Evolutionary conservation across 2,797 vertebrate genomes (phyloP), one percentile per base, ranked within the genome.

Genomic region (Mormyrops boulengeri): DNA sequence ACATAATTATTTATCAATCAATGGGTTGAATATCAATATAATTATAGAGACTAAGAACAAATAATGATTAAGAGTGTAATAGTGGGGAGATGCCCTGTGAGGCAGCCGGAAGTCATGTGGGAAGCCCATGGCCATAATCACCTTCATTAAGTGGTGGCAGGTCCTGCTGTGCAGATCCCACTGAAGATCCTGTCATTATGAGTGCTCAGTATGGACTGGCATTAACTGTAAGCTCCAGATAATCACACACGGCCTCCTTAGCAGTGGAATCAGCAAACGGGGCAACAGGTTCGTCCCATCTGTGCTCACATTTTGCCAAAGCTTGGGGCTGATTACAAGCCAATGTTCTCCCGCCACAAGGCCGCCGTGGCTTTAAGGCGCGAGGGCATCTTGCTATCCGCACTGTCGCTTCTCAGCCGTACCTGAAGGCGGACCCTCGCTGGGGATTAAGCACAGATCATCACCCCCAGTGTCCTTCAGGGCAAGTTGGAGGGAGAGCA

Each of bases 381-480:
- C 94, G 95, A 93, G 90, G 30, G 69, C 93, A 95, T 95, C 92
- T 93, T 92, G 94, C 94, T 94, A 90, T 92, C 92, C 92, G 93
- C 92, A 93, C 95, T 95, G 95, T 95, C 95, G 95, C 95, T 95
- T 95, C 94, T 95, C 94, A 93, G 94, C 93, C 92, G 92, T 93
- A 93, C 95, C 93, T 90, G 93, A 95, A 96, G 95, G 96, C 94
- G 96, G 94, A 96, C 95, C 94, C 95, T 95, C 92, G 95, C 88
- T 91, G 93, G 94, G 95, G 95, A 95, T 93, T 92, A 95, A 95
- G 94, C 94, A 90, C 94, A 95, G 95, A 94, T 96, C 93, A 92
- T 94, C 95, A 94, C 94, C 95, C 95, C 94, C 95, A 95, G 92
- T 91, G 89, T 94, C 95, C 96, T 96, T 94, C 96, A 96, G 96